Percentiles rank a stretch among this genome's conserved stretches.
phyloP scores from a whole-genome alignment of 2,797 vertebrate genomes.

The Scyliorhinus canicula region DNA sequence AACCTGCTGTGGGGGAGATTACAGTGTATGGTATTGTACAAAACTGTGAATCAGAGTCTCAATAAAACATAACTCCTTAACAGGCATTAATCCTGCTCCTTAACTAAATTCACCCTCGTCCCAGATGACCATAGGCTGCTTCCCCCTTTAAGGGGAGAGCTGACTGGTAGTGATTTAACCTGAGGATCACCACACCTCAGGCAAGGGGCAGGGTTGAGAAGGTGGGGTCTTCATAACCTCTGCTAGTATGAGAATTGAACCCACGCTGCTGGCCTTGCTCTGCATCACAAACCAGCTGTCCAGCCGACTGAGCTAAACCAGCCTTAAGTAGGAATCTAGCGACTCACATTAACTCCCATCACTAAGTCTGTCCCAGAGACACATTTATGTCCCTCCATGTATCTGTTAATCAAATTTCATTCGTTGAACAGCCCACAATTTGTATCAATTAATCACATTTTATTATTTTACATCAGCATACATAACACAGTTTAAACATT shows the following conservation, averaged over 20 bases:
- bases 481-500: constrained; percentile 1
- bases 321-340: neutral
- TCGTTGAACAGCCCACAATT: neutral
- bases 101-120: too few species aligned
- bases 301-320: too few species aligned
- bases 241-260: too few species aligned
- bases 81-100: neutral
- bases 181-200: too few species aligned
- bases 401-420: neutral
- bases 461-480: constrained; percentile 38
- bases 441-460: constrained; percentile 36
- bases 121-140: too few species aligned
- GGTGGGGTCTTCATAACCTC: too few species aligned
- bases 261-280: too few species aligned
- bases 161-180: too few species aligned
- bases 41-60: neutral
- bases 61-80: neutral
- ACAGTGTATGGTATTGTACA: neutral
- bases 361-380: neutral
- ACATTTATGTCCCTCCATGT: too few species aligned
- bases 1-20: neutral
- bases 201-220: too few species aligned
- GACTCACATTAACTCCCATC: neutral
- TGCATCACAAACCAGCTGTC: too few species aligned
- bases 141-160: too few species aligned